Evolutionary conservation across 2,113 vertebrate species (phyloP), one percentile per base, ranked within the genome.

Genomic region (Charadrius vociferus): DNA sequence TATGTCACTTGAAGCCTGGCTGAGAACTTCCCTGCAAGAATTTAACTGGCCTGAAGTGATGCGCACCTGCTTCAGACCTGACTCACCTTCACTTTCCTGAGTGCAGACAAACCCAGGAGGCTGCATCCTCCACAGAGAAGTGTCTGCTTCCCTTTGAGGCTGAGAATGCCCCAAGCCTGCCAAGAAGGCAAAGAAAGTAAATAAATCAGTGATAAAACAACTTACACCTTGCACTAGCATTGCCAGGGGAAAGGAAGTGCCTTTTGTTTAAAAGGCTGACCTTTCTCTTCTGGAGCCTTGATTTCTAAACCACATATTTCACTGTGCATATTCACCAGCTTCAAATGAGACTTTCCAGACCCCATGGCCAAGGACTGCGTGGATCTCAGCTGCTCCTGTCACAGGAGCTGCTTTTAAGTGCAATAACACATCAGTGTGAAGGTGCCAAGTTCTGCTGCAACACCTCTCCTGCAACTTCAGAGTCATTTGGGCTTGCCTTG

Each of bases 321-420:
- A 24, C 17, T 58, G 26, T 63, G 50, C 12, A 7, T 52, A 10
- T 27, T 71, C 68, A 52, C 21, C 55, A 68, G 50, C 22, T n/a
- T 55, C 81, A 67, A 9, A 29, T 9, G 50, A 91, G n/a, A 17
- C 62, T 72, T 91, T 32, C 39, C 52, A 74, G 78, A 43, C 16
- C 27, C 17, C 53, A 4, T 9, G 26, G 68, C 41, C 68, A 71
- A 36, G 27, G 23, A 21, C 55, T 55, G 37, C 1, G 0, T 0
- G 9, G 45, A 70, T 14, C 4, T 86, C 53, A 29, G 47, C 59
- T 77, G 19, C 23, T 61, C 32, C 73, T 66, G 65, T n/a, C 10
- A 14, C 58, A 17, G 23, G 27, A 88, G 36, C 36, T 81, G 84
- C 71, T 84, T 73, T 88, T n/a, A 62, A 59, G 61, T 2, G 41